A percentile compares a stretch with the other conserved stretches of the same genome.
phyloP scores from a whole-genome alignment of 2,113 vertebrate species.

The Melanerpes aurifrons region DNA sequence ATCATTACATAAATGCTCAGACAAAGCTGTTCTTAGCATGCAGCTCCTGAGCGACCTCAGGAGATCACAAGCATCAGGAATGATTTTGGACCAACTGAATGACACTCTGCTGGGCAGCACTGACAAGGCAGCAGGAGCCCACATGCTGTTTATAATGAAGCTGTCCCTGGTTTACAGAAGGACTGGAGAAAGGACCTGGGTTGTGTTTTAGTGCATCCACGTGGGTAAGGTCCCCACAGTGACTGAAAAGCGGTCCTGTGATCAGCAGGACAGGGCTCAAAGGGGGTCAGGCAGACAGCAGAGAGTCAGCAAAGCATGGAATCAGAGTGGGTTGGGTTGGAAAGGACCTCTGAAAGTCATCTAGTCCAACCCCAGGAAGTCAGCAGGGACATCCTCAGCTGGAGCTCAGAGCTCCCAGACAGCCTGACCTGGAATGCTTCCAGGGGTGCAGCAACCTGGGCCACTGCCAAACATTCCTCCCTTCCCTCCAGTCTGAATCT shows the following conservation, averaged over 20 bases:
- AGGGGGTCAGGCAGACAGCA: background rate
- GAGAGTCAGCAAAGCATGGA: background rate
- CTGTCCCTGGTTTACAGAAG: background rate
- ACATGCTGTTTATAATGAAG: background rate
- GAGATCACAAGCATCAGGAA: background rate
- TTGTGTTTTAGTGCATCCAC: too few species aligned
- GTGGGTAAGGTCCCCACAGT: background rate
- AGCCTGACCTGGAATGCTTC: too few species aligned
- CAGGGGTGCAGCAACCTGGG: background rate
- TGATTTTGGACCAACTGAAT: background rate
- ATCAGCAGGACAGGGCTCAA: background rate
- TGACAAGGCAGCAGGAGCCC: background rate
- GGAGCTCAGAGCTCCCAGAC: too few species aligned
- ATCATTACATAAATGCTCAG: rapidly evolving
- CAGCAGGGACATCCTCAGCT: too few species aligned
- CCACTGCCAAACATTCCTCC: too few species aligned
- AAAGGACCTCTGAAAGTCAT: too few species aligned
- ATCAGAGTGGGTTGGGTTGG: too few species aligned
- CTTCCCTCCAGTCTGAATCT: too few species aligned
- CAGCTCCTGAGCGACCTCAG: background rate
- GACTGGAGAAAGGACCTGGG: background rate
- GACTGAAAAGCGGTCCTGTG: background rate
- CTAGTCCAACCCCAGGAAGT: too few species aligned
- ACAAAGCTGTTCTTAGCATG: background rate
- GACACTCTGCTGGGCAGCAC: rapidly evolving